Evolutionary conservation across 1,140 invertebrate species (phyloP).

Genomic region (Acromyrmex charruanus): DNA sequence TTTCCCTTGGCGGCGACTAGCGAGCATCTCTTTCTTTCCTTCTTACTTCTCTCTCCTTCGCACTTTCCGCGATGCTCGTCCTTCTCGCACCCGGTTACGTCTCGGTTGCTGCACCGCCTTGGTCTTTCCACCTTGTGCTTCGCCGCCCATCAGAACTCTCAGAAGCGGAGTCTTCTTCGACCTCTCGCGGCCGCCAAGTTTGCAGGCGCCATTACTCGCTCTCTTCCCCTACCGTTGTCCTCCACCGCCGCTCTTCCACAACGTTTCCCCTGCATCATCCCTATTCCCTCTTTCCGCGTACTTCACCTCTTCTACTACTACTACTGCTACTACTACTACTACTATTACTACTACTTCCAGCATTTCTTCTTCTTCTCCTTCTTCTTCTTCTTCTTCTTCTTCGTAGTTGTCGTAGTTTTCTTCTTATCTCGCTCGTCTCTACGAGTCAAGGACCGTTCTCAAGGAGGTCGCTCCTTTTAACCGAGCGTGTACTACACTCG

Average conservation of each 20-base stretch:
- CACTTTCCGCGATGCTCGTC: not conserved
- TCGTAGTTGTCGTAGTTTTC: constrained; percentile 55
- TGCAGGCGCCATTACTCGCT: constrained; percentile 78
- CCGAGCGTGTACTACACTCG: constrained; percentile 67
- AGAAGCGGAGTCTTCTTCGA: constrained; percentile 73
- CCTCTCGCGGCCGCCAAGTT: constrained; percentile 73
- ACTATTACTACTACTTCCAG: constrained; percentile 65
- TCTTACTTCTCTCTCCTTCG: not conserved
- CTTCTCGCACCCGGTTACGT: constrained; percentile 50
- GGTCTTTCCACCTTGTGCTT: constrained; percentile 61
- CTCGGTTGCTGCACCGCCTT: constrained; percentile 29
- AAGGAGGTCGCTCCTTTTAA: constrained; percentile 85
- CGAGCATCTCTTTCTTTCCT: constrained; percentile 11
- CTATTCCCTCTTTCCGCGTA: constrained; percentile 61
- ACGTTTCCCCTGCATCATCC: not conserved
- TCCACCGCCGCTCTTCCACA: constrained; percentile 46
- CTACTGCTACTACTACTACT: constrained; percentile 73
- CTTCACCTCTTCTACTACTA: constrained; percentile 72
- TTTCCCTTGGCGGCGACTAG: constrained; percentile 14
- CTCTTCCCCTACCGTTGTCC: constrained; percentile 45
- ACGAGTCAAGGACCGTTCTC: constrained; percentile 87
- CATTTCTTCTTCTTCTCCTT: constrained; percentile 71
- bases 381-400: constrained; percentile 63
- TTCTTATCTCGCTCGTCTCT: constrained; percentile 71
- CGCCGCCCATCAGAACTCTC: constrained; percentile 63